Base-by-base conservation (phyloP, 2,888 invertebrate species). In the Seira musarum region DNA sequence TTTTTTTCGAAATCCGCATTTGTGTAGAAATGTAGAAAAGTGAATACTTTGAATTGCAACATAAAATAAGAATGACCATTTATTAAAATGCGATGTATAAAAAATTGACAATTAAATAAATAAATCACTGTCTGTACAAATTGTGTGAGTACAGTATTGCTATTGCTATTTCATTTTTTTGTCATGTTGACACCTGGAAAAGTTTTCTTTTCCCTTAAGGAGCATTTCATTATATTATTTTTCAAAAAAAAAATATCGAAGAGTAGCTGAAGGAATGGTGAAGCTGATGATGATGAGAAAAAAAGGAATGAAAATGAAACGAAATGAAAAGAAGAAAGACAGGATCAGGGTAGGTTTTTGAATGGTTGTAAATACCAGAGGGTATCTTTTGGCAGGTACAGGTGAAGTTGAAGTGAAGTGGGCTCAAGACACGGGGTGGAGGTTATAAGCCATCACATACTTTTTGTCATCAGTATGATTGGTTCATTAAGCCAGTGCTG, bases 321-420 rank as follows among this genome's bases (percentile, higher is more conserved):
- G 77, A 53, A 30, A 53, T 53, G 74, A 78, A 80, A 76, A 73
- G 77, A 71, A 80, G 71, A 80, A 75, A 82, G 69, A 76, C 61
- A 78, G 73, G 81, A 77, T 82, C 80, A 80, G 83, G 83, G 77
- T 79, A 82, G 73, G 82, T 83, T 83, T 83, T 83, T 83, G 81
- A 82, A 84, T 84, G 82, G 82, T 85, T 84, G 83, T 83, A 83
- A 85, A 84, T 85, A 83, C 85, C 83, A 82, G 83, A 84, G 85
- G 84, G 84, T 82, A 83, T 82, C 80, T 85, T 85, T 83, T 85
- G 85, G 84, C 85, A 83, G 85, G 80, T 84, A 78, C 80, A 73
- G 69, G 72, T 64, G 75, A 64, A 63, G 24, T 53, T 40, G 68
- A 72, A 68, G 73, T 40, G 68, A 72, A 68, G 73, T 69, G 65